Evolutionary conservation across 2,888 invertebrate species (phyloP), one percentile per base, ranked within the genome.

Genomic region (Lochmaea crataegi): DNA sequence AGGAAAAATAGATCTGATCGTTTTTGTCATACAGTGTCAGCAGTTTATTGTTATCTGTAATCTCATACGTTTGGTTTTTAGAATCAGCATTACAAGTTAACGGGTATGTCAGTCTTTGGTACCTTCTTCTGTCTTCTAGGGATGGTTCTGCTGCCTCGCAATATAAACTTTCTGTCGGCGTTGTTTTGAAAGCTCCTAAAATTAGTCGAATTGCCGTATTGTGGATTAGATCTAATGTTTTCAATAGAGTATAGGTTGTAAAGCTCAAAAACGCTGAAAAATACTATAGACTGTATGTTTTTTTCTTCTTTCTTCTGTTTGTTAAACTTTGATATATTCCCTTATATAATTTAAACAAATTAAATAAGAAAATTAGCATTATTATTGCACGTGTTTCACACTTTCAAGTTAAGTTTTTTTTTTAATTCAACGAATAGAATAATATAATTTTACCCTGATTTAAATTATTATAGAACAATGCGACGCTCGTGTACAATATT

Each of bases 391-490:
- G 42, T 68, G 56, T 67, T 68, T 41, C 64, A 41, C 64, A 70
- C 57, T 70, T 61, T 61, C 64, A 57, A 42, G 45, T 70, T 70
- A 45, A 64, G 18, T 75, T 74, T 77, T 77, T 63, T 76, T 66
- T 53, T 41, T 38, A 38, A 69, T 75, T 76, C 74, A 81, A 82
- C 81, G 80, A 80, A 80, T 81, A 81, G 80, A 83, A 80, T 79
- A 79, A 80, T 82, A 81, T 78, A 81, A 82, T 81, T 81, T 84
- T 85, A 85, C 85, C 85, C 85, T 85, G 85, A 84, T 84, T 81
- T 75, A 85, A 85, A 85, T 85, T 85, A 85, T 85, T 85, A 84
- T 82, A 82, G 79, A 81, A 82, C 79, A 75, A 78, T 79, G 79
- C 79, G 81, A 81, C 80, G 77, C 65, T 76, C 74, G 78, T 63